Evolutionary conservation across 2,113 vertebrate genomes (phyloP).

Genomic region (Motacilla tschutschensis): DNA sequence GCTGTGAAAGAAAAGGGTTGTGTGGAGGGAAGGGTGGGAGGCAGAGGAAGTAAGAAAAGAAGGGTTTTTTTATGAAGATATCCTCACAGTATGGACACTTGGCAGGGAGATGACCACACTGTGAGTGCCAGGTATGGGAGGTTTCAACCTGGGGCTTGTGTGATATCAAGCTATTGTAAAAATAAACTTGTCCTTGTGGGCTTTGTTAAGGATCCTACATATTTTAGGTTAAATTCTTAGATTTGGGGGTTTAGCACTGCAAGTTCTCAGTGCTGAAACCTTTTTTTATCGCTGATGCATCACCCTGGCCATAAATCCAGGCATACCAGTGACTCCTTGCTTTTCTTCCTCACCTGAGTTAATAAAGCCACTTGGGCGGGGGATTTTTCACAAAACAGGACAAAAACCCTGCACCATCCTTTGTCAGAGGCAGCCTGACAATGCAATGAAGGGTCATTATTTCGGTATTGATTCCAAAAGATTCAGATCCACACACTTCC

Average conservation of each 20-base stretch:
- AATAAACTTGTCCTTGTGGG: neutral
- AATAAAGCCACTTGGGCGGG: neutral
- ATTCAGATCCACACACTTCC: neutral
- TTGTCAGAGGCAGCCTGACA: neutral
- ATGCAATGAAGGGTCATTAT: neutral
- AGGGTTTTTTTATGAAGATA: neutral
- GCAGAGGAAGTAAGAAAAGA: neutral
- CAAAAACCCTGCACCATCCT: neutral
- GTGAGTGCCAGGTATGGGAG: neutral
- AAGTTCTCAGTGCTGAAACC: neutral
- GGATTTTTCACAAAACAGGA: neutral
- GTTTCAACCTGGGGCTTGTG: neutral
- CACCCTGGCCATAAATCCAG: neutral
- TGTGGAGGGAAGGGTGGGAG: neutral
- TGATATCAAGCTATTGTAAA: neutral
- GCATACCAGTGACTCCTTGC: neutral
- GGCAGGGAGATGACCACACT: neutral
- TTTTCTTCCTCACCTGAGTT: neutral
- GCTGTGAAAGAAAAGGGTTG: neutral
- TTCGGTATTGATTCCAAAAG: neutral
- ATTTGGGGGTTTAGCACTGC: neutral
- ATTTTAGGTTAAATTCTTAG: neutral
- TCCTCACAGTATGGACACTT: neutral
- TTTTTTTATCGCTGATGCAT: neutral
- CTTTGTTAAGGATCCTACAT: neutral